These are phyloP conservation scores for Notechis scutatus DNA, from an alignment of 2,113 vertebrate genomes.

Conservation along the genomic window DNA sequence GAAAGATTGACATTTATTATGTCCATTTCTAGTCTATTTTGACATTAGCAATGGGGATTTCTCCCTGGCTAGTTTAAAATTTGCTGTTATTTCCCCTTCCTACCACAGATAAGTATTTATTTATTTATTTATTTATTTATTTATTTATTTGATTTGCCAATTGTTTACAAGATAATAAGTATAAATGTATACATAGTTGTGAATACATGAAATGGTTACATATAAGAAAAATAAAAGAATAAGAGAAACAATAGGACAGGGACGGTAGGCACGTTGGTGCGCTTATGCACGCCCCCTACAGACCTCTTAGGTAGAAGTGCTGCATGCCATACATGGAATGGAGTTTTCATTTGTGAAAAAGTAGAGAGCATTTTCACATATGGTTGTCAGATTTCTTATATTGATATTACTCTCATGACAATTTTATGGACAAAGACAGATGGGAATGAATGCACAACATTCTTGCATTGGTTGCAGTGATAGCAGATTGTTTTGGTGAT, in stretches of 20 bases:
- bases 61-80: not conserved
- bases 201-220: no score
- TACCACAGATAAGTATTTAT: not conserved
- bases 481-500: not conserved
- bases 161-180: no score
- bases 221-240: no score
- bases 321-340: not conserved
- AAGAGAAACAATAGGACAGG: no score
- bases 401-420: not conserved
- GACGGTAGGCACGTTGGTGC: no score
- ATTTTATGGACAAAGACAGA: not conserved
- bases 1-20: not conserved
- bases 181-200: no score
- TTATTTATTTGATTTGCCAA: no score
- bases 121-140: no score
- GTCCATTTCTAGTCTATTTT: not conserved
- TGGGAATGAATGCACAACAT: not conserved
- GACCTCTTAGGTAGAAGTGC: no score
- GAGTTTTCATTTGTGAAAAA: not conserved
- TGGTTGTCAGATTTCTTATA: not conserved
- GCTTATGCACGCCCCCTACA: no score
- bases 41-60: not conserved
- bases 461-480: not conserved
- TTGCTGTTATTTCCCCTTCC: not conserved
- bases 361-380: not conserved